Evolutionary conservation across 2,888 invertebrate species (phyloP).

Genomic region (Hipparchia sbordonii): DNA sequence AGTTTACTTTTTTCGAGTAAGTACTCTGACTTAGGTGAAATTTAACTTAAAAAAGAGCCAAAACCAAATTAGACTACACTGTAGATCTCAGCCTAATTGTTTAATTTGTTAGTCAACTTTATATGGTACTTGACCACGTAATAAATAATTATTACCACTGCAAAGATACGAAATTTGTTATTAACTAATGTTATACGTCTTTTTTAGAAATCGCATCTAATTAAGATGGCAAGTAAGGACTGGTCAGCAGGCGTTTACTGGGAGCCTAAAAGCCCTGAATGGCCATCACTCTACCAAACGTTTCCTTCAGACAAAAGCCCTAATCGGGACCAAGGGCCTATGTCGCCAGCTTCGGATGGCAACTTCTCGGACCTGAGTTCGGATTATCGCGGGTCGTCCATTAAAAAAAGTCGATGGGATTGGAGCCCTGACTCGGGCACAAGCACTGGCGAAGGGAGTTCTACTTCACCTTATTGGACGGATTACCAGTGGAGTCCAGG

Average conservation of each 20-base stretch:
- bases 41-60: too few species aligned
- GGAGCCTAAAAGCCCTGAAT: conserved; percentile 74
- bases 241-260: conserved; percentile 75
- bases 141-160: too few species aligned
- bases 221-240: conserved; percentile 70
- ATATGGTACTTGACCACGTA: too few species aligned
- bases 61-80: too few species aligned
- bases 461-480: conserved; percentile 64
- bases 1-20: too few species aligned
- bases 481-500: conserved; percentile 82
- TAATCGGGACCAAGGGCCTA: conserved; percentile 58
- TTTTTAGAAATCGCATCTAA: conserved; percentile 44
- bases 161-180: too few species aligned
- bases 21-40: too few species aligned
- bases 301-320: conserved; percentile 61
- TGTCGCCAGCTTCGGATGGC: conserved; percentile 68
- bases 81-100: too few species aligned
- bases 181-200: background rate
- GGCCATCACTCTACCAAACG: conserved; percentile 55
- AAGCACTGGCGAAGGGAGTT: conserved; percentile 63
- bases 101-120: too few species aligned
- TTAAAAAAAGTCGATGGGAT: conserved; percentile 62
- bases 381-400: conserved; percentile 54
- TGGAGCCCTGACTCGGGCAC: conserved; percentile 76
- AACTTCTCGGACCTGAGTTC: conserved; percentile 71